Evolutionary conservation across 2,888 invertebrate species (phyloP), one percentile per base, ranked within the genome.

Genomic region (Strigamia transsilvanica): DNA sequence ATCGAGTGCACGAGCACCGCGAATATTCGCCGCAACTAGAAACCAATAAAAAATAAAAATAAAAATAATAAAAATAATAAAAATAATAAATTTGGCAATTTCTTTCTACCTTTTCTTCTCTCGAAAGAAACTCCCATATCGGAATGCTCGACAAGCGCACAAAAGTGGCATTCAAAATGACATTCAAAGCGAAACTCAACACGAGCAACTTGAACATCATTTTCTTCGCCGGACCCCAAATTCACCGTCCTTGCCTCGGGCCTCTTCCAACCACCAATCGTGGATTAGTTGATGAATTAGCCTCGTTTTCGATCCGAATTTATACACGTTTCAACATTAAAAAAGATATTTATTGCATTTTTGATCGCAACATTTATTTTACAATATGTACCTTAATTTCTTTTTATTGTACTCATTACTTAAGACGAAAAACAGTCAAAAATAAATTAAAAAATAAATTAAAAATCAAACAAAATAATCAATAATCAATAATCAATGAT

Each of bases 321-420:
- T 3, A 51, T 6, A 21, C 61, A 66, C 0, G n/a, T n/a, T 66
- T 66, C 61, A 66, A 66, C 61, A 66, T 66, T 66, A 66, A 66
- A 66, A 66, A 66, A 66, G 61, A 66, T 66, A 66, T 66, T 66
- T 66, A 66, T 66, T 66, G 61, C 61, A 66, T 66, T 66, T n/a
- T 66, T 18, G 23, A 66, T 66, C 18, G 61, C 61, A 66, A 66
- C 61, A 66, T 66, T 23, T 23, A 66, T 46, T 46, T 46, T 66
- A 66, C 61, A 66, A 23, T 66, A 66, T 66, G 61, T 12, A 66
- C 46, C 46, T 46, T 46, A 66, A 23, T 66, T 23, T 66, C 23
- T 66, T 12, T 23, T 66, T 66, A 66, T 66, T 66, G 61, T 66
- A 66, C 61, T 66, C 23, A 23, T 66, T 66, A 23, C 23, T 18